Evolutionary conservation across 2,888 invertebrate genomes (phyloP).

Genomic region (Drosophila anomelani): DNA sequence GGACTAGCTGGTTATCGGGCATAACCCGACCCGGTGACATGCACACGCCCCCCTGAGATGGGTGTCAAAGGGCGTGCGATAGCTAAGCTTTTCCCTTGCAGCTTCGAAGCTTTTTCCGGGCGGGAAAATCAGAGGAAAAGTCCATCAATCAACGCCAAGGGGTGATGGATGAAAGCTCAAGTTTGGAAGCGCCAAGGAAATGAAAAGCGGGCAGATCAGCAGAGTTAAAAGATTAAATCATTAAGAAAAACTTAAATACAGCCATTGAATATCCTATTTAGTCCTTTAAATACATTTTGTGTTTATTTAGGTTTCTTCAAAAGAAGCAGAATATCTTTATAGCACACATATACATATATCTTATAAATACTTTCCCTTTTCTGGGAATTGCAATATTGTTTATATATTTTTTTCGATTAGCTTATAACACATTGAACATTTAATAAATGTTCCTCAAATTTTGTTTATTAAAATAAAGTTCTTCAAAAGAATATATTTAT

Average conservation of each 20-base stretch:
- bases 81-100: constrained; percentile 33
- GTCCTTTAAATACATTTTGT: not conserved
- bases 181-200: constrained; percentile 1
- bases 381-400: constrained; percentile 5
- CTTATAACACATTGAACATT: constrained; percentile 39
- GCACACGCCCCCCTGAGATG: constrained; percentile 15
- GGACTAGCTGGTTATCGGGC: not conserved
- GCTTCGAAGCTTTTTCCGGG: constrained; percentile 18
- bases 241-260: not conserved
- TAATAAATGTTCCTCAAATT: constrained; percentile 29
- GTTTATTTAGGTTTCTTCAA: constrained; percentile 39
- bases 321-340: constrained; percentile 28
- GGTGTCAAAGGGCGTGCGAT: constrained; percentile 67
- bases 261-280: not conserved
- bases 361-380: constrained; percentile 3
- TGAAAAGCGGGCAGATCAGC: not conserved
- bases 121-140: constrained; percentile 10
- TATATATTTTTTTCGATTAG: constrained; percentile 10
- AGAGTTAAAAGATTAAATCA: constrained; percentile 3
- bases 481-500: constrained; percentile 37
- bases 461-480: constrained; percentile 26
- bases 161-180: constrained; percentile 21
- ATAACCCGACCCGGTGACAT: constrained; percentile 13
- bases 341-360: constrained; percentile 6
- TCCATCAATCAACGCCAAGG: constrained; percentile 31